phyloP scores from a whole-genome alignment of 2,797 vertebrate genomes.

The Pelobates cultripes region DNA sequence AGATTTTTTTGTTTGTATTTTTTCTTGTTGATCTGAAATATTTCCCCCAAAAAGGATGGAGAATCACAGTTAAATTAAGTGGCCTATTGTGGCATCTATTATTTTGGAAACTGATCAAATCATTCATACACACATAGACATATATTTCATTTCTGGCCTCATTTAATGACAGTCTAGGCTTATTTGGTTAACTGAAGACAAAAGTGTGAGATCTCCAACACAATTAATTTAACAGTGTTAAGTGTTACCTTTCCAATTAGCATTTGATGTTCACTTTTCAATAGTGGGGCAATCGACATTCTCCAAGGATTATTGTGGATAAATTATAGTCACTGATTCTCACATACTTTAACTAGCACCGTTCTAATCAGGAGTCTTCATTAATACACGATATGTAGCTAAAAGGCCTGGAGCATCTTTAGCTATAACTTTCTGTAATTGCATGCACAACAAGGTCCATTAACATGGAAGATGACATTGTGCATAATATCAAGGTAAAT shows the following conservation, averaged over 20 bases:
- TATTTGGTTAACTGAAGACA: slow-evolving; percentile 23
- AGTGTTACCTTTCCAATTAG: slow-evolving; percentile 14
- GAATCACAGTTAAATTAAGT: too few species aligned
- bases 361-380: slow-evolving; percentile 30
- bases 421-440: too few species aligned
- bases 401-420: too few species aligned
- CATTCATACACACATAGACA: neutral
- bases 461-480: neutral
- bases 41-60: too few species aligned
- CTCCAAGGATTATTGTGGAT: slow-evolving; percentile 5
- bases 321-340: slow-evolving; percentile 34
- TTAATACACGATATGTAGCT: slow-evolving; percentile 21
- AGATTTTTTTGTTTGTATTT: too few species aligned
- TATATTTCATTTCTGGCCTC: slow-evolving; percentile 4
- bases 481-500: neutral
- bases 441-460: too few species aligned
- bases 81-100: too few species aligned
- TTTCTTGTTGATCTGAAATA: too few species aligned
- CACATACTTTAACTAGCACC: slow-evolving; percentile 17
- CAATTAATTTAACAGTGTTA: slow-evolving; percentile 31
- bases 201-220: slow-evolving; percentile 14
- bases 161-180: slow-evolving; percentile 13
- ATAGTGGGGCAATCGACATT: slow-evolving; percentile 21
- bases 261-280: slow-evolving; percentile 38
- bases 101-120: too few species aligned